A percentile compares a stretch with the other conserved stretches of the same genome.
Conservation (phyloP, 2,113 vertebrate genomes). For the Micromys minutus region DNA sequence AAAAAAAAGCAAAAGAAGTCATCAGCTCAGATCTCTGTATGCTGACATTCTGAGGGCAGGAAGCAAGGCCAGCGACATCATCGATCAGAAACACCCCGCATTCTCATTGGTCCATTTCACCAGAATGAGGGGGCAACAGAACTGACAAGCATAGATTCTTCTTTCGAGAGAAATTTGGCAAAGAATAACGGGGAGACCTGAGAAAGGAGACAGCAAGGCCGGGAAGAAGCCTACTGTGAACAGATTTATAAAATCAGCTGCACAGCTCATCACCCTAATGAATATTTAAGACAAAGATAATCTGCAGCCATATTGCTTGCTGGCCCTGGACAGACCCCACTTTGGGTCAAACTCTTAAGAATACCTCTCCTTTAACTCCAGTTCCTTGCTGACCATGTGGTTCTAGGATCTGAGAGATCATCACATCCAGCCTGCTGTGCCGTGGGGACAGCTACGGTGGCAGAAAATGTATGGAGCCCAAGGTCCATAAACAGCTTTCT, state of each 20-base stretch:
- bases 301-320: neutral
- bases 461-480: neutral
- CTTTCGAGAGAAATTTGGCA: slow-evolving; percentile 39
- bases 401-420: neutral
- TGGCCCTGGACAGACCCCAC: neutral
- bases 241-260: neutral
- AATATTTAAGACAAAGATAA: neutral
- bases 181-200: neutral
- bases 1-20: neutral
- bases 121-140: too few relatives aligned
- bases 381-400: neutral
- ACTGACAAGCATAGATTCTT: neutral
- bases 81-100: neutral
- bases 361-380: neutral
- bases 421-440: neutral
- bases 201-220: neutral
- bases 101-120: neutral
- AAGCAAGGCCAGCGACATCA: neutral
- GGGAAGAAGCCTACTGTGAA: neutral
- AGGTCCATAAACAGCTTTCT: neutral
- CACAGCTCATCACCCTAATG: neutral
- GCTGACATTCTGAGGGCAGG: neutral
- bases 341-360: neutral
- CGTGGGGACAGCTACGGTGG: neutral
- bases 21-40: neutral